Evolutionary conservation across 2,113 vertebrate genomes (phyloP), one percentile per base, ranked within the genome.

Genomic region (Pterocles orientalis): DNA sequence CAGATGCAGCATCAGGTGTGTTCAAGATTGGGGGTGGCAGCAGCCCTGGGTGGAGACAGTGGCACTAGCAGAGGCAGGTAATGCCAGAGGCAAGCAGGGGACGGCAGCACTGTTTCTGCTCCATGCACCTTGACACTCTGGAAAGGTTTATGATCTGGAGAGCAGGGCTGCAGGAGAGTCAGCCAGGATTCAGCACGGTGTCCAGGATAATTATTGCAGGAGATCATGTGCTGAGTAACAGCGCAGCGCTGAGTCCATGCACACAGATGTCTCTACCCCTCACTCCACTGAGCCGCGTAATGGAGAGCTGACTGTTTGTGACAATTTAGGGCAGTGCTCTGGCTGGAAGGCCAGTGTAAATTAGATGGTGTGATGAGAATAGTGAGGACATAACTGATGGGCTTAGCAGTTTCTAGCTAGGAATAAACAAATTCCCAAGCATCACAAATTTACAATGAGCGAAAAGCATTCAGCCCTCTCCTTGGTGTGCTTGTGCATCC

Each of bases 231-330:
- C 91, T 92, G 92, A 81, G 78, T 61, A 64, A 66, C 47, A 13
- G 13, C 4, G 8, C 91, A 76, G 89, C 56, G 9, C 80, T 3
- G 60, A 84, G 92, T 51, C 53, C 34, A 0, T 83, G 86, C 91
- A 81, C 93, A 95, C 93, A 96, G 94, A 94, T 95, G 91, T 95
- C 94, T 94, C 86, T 90, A 26, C 82, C 92, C 81, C 91, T 91
- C 93, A 92, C 94, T 95, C 95, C 95, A 92, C 48, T 94, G 94
- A 95, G 89, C 96, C 2, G 39, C 0, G 3, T 88, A 95, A 95
- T 95, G 91, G 88, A 92, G 92, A 96, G 69, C 73, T 88, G 86
- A 66, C 83, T 94, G 65, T 62, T 93, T 82, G 80, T 94, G 94
- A 94, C 96, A 87, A 64, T 94, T 75, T 33, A 86, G 77, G 65